These are phyloP conservation scores for Procambarus virginalis DNA, from an alignment of 1,140 invertebrate genomes.

Conservation along the genomic window DNA sequence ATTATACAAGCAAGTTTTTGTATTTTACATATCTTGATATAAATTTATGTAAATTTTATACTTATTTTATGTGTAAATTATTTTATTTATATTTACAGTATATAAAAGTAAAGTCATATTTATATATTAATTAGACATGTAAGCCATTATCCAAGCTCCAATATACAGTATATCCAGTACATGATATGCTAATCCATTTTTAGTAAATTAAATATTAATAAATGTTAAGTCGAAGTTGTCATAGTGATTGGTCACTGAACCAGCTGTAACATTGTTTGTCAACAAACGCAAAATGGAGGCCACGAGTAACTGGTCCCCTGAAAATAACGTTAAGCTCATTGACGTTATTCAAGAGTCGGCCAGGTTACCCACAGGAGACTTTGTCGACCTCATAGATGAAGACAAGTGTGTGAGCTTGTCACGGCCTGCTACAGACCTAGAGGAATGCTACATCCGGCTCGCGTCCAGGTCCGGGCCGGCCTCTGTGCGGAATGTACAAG, in stretches of 20 bases:
- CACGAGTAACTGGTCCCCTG: slow-evolving; percentile 15
- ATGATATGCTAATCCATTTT: too few species aligned
- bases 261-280: background rate
- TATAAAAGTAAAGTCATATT: too few species aligned
- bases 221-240: background rate
- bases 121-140: too few species aligned
- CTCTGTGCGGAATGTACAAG: background rate
- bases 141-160: too few species aligned
- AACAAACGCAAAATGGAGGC: slow-evolving; percentile 33
- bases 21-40: too few species aligned
- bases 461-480: background rate
- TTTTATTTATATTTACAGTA: background rate
- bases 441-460: slow-evolving; percentile 16
- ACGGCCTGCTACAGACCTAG: background rate
- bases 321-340: background rate
- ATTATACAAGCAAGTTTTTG: too few species aligned
- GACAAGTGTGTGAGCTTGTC: slow-evolving; percentile 34
- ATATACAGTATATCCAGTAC: too few species aligned
- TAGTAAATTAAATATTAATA: too few species aligned
- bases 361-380: slow-evolving; percentile 14
- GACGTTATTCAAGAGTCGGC: slow-evolving; percentile 28
- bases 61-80: too few species aligned
- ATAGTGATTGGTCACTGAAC: background rate
- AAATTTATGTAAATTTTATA: too few species aligned
- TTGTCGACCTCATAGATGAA: slow-evolving; percentile 31